Evolutionary conservation across 1,140 invertebrate genomes (phyloP).

Genomic region (Heliconius eleuchia): DNA sequence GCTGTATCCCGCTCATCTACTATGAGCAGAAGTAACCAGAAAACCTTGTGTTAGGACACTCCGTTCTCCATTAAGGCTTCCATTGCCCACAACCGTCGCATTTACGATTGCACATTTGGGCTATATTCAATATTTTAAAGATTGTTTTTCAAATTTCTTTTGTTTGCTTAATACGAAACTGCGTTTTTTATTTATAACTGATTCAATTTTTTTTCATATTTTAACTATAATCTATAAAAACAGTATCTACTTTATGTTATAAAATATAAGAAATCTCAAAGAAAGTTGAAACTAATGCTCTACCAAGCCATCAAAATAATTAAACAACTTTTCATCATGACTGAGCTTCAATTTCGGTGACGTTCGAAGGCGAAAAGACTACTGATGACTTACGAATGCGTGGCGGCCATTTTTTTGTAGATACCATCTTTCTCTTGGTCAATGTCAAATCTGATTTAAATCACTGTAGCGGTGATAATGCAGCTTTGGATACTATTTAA

Average conservation of each 20-base stretch:
- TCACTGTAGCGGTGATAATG: slow-evolving; percentile 53
- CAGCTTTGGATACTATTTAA: slow-evolving; percentile 53
- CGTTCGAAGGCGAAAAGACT: slow-evolving; percentile 23
- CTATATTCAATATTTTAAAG: too few species aligned
- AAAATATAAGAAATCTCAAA: not conserved
- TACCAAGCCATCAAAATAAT: not conserved
- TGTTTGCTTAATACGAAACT: too few species aligned
- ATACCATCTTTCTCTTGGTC: slow-evolving; percentile 56
- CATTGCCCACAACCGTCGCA: too few species aligned
- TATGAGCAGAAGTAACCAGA: too few species aligned
- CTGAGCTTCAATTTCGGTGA: not conserved
- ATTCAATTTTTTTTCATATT: too few species aligned
- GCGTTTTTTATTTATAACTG: too few species aligned
- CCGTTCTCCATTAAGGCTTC: too few species aligned
- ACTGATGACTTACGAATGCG: slow-evolving; percentile 52
- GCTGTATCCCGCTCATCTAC: too few species aligned
- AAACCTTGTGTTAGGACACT: too few species aligned
- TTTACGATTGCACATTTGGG: too few species aligned
- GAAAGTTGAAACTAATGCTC: not conserved
- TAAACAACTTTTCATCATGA: slow-evolving; percentile 11
- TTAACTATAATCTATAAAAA: too few species aligned
- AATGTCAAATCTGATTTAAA: slow-evolving; percentile 44
- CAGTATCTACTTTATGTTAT: not conserved
- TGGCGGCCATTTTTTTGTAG: slow-evolving; percentile 54
- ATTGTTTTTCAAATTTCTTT: too few species aligned